Evolutionary conservation across 2,113 vertebrate species (phyloP).

Genomic region (Platichthys flesus): DNA sequence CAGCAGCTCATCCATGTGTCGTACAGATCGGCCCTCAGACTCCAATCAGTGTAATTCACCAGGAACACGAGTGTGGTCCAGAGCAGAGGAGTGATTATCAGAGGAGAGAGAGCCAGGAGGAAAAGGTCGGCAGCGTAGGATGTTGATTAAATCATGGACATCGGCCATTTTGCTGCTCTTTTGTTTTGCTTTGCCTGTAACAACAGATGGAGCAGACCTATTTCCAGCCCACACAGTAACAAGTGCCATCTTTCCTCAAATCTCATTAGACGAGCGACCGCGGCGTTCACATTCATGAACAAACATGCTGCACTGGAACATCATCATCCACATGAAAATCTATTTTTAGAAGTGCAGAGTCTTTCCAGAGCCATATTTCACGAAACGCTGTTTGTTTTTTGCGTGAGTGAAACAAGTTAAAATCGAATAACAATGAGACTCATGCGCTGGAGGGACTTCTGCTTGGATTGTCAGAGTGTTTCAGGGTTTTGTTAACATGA

Average conservation of each 20-base stretch:
- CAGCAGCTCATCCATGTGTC: too few species aligned
- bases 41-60: neutral
- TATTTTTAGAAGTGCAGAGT: neutral
- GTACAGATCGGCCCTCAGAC: too few species aligned
- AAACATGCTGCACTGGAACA: neutral
- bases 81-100: neutral
- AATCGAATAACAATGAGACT: neutral
- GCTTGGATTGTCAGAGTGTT: neutral
- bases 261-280: neutral
- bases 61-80: neutral
- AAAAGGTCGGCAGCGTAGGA: slow-evolving; percentile 2
- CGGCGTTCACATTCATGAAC: neutral
- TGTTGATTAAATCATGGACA: slow-evolving; percentile 42
- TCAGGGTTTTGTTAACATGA: neutral
- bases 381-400: neutral
- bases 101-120: neutral
- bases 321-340: neutral
- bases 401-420: neutral
- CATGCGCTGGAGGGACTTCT: neutral
- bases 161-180: slow-evolving; percentile 21
- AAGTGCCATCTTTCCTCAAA: neutral
- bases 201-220: slow-evolving; percentile 32
- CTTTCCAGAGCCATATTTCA: neutral
- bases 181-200: slow-evolving; percentile 10
- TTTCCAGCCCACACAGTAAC: neutral